Base-by-base conservation (phyloP, 2,113 vertebrate species). In the Equus przewalskii region DNA sequence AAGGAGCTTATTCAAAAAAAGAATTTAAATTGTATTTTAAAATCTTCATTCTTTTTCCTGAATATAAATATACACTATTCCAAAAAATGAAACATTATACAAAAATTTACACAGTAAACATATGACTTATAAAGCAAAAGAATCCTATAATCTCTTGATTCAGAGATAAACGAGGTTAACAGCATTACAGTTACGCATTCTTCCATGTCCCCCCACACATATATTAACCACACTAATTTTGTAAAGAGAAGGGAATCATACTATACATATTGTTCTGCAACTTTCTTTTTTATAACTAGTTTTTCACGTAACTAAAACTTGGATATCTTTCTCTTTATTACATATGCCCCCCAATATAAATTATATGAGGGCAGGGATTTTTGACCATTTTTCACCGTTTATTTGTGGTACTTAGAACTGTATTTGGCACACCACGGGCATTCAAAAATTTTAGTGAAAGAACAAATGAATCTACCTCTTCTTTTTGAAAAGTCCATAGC, bases 51-150 rank as follows among this genome's bases (percentile, higher is more conserved):
- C 6, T 93, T 87, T 87, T 91, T 70, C 51, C 33, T 69, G 16
- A 67, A 86, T 82, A 49, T 94, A 92, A 96, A 89, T 87, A 93
- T 10, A 69, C 1, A 65, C 1, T 84, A 81, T 46, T 94, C 69
- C 21, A 85, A 96, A 76, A 91, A 95, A 72, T 15, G 67, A 82
- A 80, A 70, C 76, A 95, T 22, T 85, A 89, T 9, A 70, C 22
- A 85, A 88, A 95, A 80, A 19, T 84, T 75, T 93, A 84, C 72
- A 62, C 28, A 91, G 88, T 86, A 92, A 79, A 81, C 30, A 93
- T 49, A 92, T 79, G 51, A 89, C 6, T 30, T 84, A 72, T 16
- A 81, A 84, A 70, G 15, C 87, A 69, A 88, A 95, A 84, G 4
- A 58, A 84, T 46, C 69, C 44, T 91, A 58, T 67, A 87, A 81